Conservation (phyloP, 1,140 invertebrate species). For the Rhagoletis zephyria region DNA sequence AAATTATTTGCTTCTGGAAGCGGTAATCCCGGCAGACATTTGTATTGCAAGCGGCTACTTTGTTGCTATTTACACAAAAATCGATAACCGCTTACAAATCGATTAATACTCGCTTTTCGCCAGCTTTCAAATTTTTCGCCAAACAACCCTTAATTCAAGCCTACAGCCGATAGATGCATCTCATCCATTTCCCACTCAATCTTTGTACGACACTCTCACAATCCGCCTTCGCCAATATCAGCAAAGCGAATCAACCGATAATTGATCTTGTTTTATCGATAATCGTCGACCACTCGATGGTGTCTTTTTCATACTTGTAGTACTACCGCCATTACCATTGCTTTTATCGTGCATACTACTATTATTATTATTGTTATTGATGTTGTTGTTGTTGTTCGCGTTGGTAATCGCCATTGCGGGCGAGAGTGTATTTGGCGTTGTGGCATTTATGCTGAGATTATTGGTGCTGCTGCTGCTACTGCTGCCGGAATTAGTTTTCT, state of each 20-base stretch:
- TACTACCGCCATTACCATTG: constrained; percentile 52
- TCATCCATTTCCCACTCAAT: background rate
- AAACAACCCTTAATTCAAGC: no score
- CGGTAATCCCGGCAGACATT: background rate
- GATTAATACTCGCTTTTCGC: background rate
- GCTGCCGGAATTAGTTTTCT: constrained; percentile 71
- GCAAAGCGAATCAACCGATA: constrained; percentile 72
- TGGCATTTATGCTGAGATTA: constrained; percentile 62
- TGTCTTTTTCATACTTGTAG: constrained; percentile 58
- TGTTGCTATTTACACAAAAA: no score
- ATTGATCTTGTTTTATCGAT: constrained; percentile 72
- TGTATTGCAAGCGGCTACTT: no score
- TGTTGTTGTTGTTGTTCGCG: constrained; percentile 53
- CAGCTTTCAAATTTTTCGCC: background rate
- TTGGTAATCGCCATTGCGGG: constrained; percentile 26
- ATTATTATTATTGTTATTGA: constrained; percentile 50
- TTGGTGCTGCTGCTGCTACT: constrained; percentile 65
- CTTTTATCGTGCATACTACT: constrained; percentile 52
- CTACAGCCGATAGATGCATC: no score
- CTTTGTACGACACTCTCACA: background rate
- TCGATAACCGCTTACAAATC: no score
- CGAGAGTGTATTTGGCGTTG: constrained; percentile 21
- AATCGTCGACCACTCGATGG: constrained; percentile 66
- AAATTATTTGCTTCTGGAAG: constrained; percentile 28
- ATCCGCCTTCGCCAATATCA: constrained; percentile 63